Percentiles rank a stretch among this genome's conserved stretches.
These are phyloP conservation scores for Cacoxenus indagator DNA, from an alignment of 2,888 invertebrate genomes.

Conservation along the genomic window DNA sequence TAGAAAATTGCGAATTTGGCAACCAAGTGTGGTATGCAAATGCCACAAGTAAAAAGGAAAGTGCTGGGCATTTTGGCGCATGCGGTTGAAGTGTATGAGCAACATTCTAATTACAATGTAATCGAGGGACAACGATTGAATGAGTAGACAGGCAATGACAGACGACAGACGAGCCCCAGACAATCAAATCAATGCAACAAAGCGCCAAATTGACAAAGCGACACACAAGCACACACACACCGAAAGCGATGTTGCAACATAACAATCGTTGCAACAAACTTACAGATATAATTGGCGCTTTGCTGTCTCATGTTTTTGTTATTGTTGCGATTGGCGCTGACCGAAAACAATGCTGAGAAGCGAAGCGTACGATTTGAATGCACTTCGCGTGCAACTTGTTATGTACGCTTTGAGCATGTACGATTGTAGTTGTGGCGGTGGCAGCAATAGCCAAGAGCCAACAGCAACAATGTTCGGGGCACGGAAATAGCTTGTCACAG, in stretches of 20 bases:
- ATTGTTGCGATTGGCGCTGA: neutral
- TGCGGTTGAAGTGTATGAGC: neutral
- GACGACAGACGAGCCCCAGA: neutral
- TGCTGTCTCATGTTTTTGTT: neutral
- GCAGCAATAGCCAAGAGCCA: neutral
- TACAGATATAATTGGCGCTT: slow-evolving; percentile 18
- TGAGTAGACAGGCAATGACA: neutral
- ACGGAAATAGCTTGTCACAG: slow-evolving; percentile 16
- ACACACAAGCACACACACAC: neutral
- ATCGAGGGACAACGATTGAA: neutral
- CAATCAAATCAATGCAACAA: neutral
- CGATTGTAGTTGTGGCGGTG: neutral
- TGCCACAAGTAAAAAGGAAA: slow-evolving; percentile 17
- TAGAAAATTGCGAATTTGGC: neutral
- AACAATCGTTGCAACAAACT: neutral
- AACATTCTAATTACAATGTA: slow-evolving; percentile 25
- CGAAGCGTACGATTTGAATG: slow-evolving; percentile 14
- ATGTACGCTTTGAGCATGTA: neutral
- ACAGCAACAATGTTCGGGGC: slow-evolving; percentile 8
- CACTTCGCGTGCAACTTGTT: slow-evolving; percentile 22
- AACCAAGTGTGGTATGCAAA: slow-evolving; percentile 5
- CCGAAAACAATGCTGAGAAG: neutral
- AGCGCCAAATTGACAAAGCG: neutral
- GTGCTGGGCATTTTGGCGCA: slow-evolving; percentile 12
- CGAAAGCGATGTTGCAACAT: neutral